Evolutionary conservation across 1,140 invertebrate genomes (phyloP), one percentile per base, ranked within the genome.

Genomic region (Leptopilina boulardi): DNA sequence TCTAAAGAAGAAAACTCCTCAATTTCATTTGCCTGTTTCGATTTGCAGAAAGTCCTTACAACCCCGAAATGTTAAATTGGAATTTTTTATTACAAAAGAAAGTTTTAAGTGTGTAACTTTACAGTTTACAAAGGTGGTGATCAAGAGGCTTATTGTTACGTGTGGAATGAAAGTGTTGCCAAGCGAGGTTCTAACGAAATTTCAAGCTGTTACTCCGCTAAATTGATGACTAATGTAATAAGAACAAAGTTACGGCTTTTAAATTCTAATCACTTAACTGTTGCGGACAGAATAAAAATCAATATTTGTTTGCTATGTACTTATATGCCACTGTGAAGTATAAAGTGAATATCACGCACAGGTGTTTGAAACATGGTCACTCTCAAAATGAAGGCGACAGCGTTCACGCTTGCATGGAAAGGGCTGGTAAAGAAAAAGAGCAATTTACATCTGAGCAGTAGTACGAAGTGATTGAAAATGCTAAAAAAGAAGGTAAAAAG

Each of bases 71-170:
- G 81, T 19, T 78, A 84, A 19, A 79, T 83, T n/a, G 81, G 78
- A 21, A 66, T 75, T 70, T 23, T 86, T 21, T 87, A 83, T 78
- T 92, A 91, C 77, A 88, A 87, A 77, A 82, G 82, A 18, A 91
- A 91, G 76, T 73, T 92, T 3, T 11, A 38, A 1, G 44, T 47
- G 11, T 42, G 21, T 21, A 73, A 44, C 8, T 73, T 73, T 26
- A 73, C 41, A 18, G 41, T 73, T 19, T 73, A 51, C 4, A 13
- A 73, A 8, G 19, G 26, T 2, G 26, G 23, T 30, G 9, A 10
- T 30, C 66, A 70, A 18, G 30, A 34, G n/a, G 66, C 23, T 8
- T 34, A 15, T 34, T 70, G 66, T 21, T 74, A 74, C 21, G 19
- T 23, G n/a, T 23, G 26, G 21, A 47, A 74, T 56, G 47, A 74